Evolutionary conservation across 1,140 invertebrate genomes (phyloP), one percentile per base, ranked within the genome.

Genomic region (Trichomalopsis sarcophagae): DNA sequence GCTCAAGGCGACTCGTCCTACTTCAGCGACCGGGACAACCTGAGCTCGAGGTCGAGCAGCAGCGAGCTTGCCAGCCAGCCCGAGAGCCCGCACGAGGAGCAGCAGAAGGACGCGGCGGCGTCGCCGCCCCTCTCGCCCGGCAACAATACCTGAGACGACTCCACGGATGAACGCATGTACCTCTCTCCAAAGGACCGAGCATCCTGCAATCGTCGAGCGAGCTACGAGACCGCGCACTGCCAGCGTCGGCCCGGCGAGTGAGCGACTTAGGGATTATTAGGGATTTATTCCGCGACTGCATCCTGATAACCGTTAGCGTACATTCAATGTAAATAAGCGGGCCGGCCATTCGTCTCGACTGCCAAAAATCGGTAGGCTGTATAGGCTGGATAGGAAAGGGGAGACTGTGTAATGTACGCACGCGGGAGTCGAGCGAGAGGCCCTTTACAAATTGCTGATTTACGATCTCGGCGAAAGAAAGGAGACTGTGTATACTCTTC

Each of bases 21-120:
- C 88, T 94, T 94, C 87, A 94, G 94, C 84, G 94, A 94, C 88
- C 91, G 94, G 84, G 94, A 94, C 73, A 94, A 94, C 81, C 91
- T 93, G 66, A 94, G 94, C 68, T 94, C 94, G 50, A 93, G 94
- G 87, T 94, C 94, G 74, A 94, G 94, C 83, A 94, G 93, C 76
- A 94, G 93, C 73, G 78, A 27, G 27, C 1, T 14, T 10, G 73
- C 71, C 47, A 91, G 94, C 47, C 92, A 93, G 47, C 27, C 80
- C 80, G 91, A 91, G 71, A 94, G 92, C 76, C 89, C 91, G 9
- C 92, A 93, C 40, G 92, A 93, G 68, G 92, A 93, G 21, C 92
- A 92, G 75, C 90, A 92, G 69, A 33, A 66, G 66, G 78, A 79
- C 50, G 91, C 92, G 9, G 91, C 92, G 9, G 84, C 87, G 2